Evolutionary conservation across 1,140 invertebrate genomes (phyloP), one percentile per base, ranked within the genome.

Genomic region (Ladona fulva): DNA sequence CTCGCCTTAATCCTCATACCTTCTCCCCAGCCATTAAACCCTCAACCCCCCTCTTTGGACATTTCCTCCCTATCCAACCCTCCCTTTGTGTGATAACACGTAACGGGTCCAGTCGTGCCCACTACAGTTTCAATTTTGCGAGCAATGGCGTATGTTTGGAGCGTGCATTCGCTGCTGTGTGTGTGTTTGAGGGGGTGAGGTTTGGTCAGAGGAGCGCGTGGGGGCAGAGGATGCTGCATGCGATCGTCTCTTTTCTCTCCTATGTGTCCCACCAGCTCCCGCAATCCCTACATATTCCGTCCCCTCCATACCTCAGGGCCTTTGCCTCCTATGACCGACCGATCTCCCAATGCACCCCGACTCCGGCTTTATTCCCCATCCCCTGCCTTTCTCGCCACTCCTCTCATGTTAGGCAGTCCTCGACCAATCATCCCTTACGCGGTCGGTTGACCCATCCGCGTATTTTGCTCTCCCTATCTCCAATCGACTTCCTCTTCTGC

Each of bases 41-140:
- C 52, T 66, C 52, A 3, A 3, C 52, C 5, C 52, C 52, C 52
- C 52, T 66, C 52, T 52, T 52, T 52, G 10, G 10, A 19, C 44
- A 10, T 19, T 52, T 52, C 44, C 44, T 52, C 44, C 44, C 52
- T 12, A 16, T 22, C 14, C 52, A 5, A 16, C 52, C 16, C n/a
- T 22, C 52, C 52, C n/a, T 66, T 66, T 16, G 14, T 16, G 14
- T 16, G n/a, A 19, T 19, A 66, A 16, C 14, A 16, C 16, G 14
- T 66, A 66, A 16, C 16, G 14, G 52, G 52, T 66, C n/a, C 52
- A 66, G 52, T 66, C 52, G 52, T 66, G 52, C 52, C 52, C 16
- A 22, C 52, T 66, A 66, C 52, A 66, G 52, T 66, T 66, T 66
- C 52, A 66, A 66, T 66, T 66, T 66, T 66, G 52, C 52, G 52